phyloP scores from a whole-genome alignment of 2,888 invertebrate species.

The Crematogaster levior region DNA sequence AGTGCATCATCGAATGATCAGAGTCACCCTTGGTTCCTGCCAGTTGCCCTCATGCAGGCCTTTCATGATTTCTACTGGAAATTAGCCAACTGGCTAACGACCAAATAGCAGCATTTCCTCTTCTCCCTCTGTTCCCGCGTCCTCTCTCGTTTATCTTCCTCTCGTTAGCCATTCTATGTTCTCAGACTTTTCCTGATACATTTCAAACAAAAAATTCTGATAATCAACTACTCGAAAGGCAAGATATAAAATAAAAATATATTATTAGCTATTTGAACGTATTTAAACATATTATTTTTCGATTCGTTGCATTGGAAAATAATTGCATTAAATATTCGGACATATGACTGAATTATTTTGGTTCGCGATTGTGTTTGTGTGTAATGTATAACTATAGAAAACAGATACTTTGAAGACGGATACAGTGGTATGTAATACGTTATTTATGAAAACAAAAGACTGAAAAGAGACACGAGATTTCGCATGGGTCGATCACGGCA shows the following conservation, averaged over 20 bases:
- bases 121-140: slow-evolving; percentile 64
- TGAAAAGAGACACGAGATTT: slow-evolving; percentile 28
- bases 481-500: slow-evolving; percentile 36
- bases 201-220: neutral
- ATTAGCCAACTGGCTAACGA: slow-evolving; percentile 86
- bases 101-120: slow-evolving; percentile 82
- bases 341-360: slow-evolving; percentile 16
- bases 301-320: neutral
- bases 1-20: slow-evolving; percentile 85
- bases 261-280: too few species aligned
- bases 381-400: neutral
- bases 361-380: neutral
- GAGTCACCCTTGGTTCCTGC: slow-evolving; percentile 73
- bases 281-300: neutral
- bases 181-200: slow-evolving; percentile 30
- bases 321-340: neutral
- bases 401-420: neutral
- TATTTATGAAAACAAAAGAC: slow-evolving; percentile 19
- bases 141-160: slow-evolving; percentile 56
- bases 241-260: neutral
- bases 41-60: slow-evolving; percentile 75
- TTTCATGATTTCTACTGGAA: slow-evolving; percentile 85
- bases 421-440: neutral
- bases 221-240: neutral
- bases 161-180: slow-evolving; percentile 62